Evolutionary conservation across 2,797 vertebrate genomes (phyloP).

Genomic region (Prunella strophiata): DNA sequence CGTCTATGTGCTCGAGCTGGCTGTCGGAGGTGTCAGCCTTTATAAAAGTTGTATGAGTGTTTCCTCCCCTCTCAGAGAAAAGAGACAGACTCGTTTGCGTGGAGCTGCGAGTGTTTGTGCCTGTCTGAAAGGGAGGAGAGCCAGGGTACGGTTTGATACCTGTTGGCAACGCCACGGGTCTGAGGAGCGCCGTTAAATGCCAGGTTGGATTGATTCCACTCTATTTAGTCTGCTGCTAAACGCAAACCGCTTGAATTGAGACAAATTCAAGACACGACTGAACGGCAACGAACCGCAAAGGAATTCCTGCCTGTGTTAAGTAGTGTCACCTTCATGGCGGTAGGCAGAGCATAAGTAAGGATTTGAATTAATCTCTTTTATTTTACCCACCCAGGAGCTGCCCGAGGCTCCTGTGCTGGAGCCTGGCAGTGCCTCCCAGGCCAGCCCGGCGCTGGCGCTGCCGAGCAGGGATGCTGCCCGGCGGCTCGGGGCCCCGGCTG

Average conservation of each 20-base stretch:
- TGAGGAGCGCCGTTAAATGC: not conserved
- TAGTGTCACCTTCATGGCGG: slow-evolving; percentile 46
- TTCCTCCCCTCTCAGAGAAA: not conserved
- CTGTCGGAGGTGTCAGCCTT: not conserved
- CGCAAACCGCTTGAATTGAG: not conserved
- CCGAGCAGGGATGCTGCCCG: slow-evolving; percentile 38
- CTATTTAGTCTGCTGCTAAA: slow-evolving; percentile 1
- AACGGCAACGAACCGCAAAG: not conserved
- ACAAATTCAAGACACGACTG: not conserved
- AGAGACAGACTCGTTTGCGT: not conserved
- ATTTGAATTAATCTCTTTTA: slow-evolving; percentile 16
- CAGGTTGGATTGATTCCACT: slow-evolving; percentile 42
- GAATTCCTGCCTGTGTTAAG: slow-evolving; percentile 32
- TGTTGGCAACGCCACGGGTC: slow-evolving; percentile 64
- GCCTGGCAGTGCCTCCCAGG: not conserved
- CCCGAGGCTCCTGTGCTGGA: not conserved
- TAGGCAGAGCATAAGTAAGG: slow-evolving; percentile 29
- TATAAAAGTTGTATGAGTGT: slow-evolving; percentile 42
- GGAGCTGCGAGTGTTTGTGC: not conserved
- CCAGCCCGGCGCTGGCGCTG: not conserved
- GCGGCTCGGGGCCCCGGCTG: not conserved
- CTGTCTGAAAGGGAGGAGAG: not conserved
- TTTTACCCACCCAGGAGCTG: not conserved
- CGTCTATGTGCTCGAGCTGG: not conserved
- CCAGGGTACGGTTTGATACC: slow-evolving; percentile 55